phyloP scores from a whole-genome alignment of 2,888 invertebrate genomes.

The Cheilosia scutellata region DNA sequence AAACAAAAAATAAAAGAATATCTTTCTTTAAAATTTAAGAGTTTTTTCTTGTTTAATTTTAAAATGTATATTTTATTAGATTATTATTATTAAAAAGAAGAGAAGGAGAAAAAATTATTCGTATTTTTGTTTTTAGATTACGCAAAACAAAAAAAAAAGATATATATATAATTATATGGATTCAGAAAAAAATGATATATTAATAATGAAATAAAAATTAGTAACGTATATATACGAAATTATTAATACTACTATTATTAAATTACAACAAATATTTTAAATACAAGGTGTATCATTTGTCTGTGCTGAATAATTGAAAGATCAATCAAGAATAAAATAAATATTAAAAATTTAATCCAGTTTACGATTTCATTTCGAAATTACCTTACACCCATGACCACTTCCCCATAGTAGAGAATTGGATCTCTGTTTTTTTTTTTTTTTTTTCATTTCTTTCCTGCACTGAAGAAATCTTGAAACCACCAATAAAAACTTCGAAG shows the following conservation, averaged over 20 bases:
- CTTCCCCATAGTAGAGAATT: neutral
- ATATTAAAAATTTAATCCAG: slow-evolving; percentile 70
- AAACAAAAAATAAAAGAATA: slow-evolving; percentile 45
- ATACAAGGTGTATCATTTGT: slow-evolving; percentile 76
- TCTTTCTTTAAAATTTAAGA: slow-evolving; percentile 65
- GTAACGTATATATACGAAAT: slow-evolving; percentile 78
- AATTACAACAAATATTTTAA: slow-evolving; percentile 76
- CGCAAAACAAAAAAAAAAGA: slow-evolving; percentile 64
- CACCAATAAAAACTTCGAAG: too few species aligned
- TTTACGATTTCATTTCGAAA: slow-evolving; percentile 39
- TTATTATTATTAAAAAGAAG: slow-evolving; percentile 64
- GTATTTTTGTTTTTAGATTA: slow-evolving; percentile 72
- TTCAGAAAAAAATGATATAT: slow-evolving; percentile 76
- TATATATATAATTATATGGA: slow-evolving; percentile 77
- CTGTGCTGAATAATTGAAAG: slow-evolving; percentile 76
- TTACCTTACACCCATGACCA: neutral
- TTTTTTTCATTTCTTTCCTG: too few species aligned
- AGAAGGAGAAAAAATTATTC: slow-evolving; percentile 49
- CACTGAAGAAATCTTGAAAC: too few species aligned
- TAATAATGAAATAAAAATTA: slow-evolving; percentile 76
- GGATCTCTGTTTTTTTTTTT: too few species aligned
- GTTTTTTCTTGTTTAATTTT: slow-evolving; percentile 72
- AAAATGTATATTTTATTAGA: slow-evolving; percentile 76
- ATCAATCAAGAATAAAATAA: slow-evolving; percentile 76
- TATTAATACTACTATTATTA: slow-evolving; percentile 76